A percentile compares a stretch with the other conserved stretches of the same genome.
Conservation (phyloP, 2,113 vertebrate species). For the Zosterops borbonicus region DNA sequence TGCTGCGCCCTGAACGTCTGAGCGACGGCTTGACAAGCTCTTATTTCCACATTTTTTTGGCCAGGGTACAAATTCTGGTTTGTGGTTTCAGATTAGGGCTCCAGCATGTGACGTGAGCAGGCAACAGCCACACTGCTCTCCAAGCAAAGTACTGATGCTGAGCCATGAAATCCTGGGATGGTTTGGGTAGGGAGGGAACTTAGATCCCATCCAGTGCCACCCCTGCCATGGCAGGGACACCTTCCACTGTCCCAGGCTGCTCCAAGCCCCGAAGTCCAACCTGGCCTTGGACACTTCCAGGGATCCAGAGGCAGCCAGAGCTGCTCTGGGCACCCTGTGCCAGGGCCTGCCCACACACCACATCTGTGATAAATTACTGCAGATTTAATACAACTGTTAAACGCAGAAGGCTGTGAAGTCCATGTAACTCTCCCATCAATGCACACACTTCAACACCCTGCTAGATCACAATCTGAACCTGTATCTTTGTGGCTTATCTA, state of each 20-base stretch:
- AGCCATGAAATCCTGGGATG: neutral
- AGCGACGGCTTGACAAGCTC: fast-evolving
- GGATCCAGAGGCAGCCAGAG: neutral
- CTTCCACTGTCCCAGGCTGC: neutral
- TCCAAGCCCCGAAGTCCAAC: fast-evolving
- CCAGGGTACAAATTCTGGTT: neutral
- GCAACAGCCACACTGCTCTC: neutral
- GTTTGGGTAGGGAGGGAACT: neutral
- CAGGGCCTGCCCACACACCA: neutral
- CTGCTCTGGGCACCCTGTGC: neutral
- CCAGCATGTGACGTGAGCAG: neutral
- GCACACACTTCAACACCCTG: neutral
- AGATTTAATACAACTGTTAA: neutral
- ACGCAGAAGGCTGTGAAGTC: neutral
- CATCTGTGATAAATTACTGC: neutral
- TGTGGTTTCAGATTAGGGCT: neutral
- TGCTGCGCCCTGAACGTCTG: fast-evolving
- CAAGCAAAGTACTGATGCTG: neutral
- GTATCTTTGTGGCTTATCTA: neutral
- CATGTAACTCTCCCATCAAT: neutral
- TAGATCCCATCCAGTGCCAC: neutral
- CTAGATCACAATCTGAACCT: neutral
- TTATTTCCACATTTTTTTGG: neutral
- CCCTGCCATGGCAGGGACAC: neutral
- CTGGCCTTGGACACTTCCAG: neutral